Evolutionary conservation across 2,113 vertebrate genomes (phyloP), one percentile per base, ranked within the genome.

Genomic region (Bothrops jararaca): DNA sequence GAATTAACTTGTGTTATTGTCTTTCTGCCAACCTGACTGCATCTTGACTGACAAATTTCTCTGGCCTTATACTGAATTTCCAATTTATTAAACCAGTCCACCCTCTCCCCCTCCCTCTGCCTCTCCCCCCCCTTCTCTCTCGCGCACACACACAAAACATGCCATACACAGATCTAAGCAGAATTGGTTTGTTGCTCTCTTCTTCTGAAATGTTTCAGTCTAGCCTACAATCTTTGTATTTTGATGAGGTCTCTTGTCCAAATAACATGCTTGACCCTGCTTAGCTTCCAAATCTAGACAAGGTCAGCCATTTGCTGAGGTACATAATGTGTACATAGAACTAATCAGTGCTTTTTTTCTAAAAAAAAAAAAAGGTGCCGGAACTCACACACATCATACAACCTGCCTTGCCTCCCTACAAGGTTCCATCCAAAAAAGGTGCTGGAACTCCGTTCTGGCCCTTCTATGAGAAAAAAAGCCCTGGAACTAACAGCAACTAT

Each of bases 41-140:
- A 80, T 80, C 74, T 80, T 42, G 7, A 39, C 7, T 42, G 74
- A 80, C 34, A 80, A 42, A 42, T 80, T 80, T 80, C 74, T 42
- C 74, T 42, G 74, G 34, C 18, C 7, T 22, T 42, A 80, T 22
- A 80, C 34, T 42, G 18, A 80, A 80, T 39, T 80, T 42, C 34
- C 18, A 42, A 80, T 80, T 80, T 80, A 7, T 42, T 80, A 80
- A 80, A 22, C 12, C 4, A 60, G 57, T 60, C 24, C 48, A 1
- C 8, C 48, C 48, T 50, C 48, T 1, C 8, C 8, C 8, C 1
- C 48, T 57, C 20, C 0, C 58, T 29, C 3, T 0, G 9, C 4
- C 10, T 64, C 58, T 0, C 2, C 11, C 58, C 9, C 9, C 29
- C 26, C 3, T 23, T 4, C 11, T n/a, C n/a, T 7, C 64, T 18